Evolutionary conservation across 1,140 invertebrate species (phyloP).

Genomic region (Coptotermes formosanus): DNA sequence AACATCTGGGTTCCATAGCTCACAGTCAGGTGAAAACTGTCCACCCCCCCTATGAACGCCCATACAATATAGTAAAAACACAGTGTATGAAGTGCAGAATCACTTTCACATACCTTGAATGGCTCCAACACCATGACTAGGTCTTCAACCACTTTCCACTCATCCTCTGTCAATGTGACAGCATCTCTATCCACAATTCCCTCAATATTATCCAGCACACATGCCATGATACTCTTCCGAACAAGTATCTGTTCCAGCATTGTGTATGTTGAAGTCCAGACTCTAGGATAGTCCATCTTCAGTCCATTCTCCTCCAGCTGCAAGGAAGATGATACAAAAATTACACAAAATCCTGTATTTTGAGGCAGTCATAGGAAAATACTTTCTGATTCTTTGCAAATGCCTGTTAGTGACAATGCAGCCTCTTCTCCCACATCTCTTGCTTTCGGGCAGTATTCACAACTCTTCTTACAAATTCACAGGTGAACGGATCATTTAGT

Average conservation of each 20-base stretch:
- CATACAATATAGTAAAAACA: not conserved
- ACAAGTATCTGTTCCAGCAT: conserved; percentile 53
- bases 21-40: too few species aligned
- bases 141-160: conserved; percentile 54
- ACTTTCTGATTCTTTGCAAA: not conserved
- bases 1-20: too few species aligned
- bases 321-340: conserved; percentile 30
- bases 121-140: conserved; percentile 52
- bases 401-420: too few species aligned
- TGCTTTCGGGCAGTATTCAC: too few species aligned
- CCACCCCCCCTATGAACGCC: too few species aligned
- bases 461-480: too few species aligned
- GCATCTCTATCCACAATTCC: conserved; percentile 38
- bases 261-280: conserved; percentile 55
- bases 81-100: not conserved
- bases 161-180: conserved; percentile 42
- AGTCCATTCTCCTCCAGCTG: conserved; percentile 49
- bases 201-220: conserved; percentile 46
- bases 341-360: not conserved
- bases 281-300: conserved; percentile 48
- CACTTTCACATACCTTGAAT: conserved; percentile 46
- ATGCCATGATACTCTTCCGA: conserved; percentile 45
- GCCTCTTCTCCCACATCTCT: too few species aligned
- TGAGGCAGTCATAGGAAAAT: conserved; percentile 1
- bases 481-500: too few species aligned